Conservation (phyloP, 2,113 vertebrate species). For the Ivindomyrus marchei region DNA sequence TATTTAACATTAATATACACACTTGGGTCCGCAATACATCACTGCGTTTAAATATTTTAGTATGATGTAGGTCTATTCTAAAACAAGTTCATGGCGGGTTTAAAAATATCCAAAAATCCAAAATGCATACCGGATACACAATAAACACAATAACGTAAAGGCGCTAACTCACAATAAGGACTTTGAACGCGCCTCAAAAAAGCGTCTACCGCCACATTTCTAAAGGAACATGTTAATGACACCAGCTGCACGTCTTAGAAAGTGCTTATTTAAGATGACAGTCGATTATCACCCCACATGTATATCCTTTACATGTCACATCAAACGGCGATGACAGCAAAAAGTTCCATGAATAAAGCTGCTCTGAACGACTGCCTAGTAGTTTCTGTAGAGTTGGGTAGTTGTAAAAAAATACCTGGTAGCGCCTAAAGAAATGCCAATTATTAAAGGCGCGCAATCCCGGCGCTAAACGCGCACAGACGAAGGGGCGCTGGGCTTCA, state of each 20-base stretch:
- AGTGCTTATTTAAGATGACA: background rate
- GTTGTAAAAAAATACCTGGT: background rate
- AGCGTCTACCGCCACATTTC: background rate
- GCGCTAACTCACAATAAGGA: background rate
- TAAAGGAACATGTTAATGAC: background rate
- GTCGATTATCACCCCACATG: background rate
- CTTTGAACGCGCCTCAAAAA: background rate
- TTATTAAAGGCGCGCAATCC: background rate
- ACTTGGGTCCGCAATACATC: background rate
- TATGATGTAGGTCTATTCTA: background rate
- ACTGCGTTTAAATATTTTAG: background rate
- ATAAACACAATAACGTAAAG: background rate
- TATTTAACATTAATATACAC: background rate
- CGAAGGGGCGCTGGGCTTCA: background rate
- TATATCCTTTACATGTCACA: background rate
- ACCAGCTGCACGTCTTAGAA: background rate
- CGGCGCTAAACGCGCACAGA: background rate
- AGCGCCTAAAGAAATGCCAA: background rate
- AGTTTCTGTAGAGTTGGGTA: background rate
- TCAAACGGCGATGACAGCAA: background rate
- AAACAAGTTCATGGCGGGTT: background rate
- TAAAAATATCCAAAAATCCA: background rate
- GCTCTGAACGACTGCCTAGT: background rate
- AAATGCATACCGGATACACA: background rate
- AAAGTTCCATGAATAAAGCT: background rate